Percentiles rank a stretch among this genome's conserved stretches.
These are phyloP conservation scores for Eudemis profundana DNA, from an alignment of 2,888 invertebrate species.

Conservation along the genomic window DNA sequence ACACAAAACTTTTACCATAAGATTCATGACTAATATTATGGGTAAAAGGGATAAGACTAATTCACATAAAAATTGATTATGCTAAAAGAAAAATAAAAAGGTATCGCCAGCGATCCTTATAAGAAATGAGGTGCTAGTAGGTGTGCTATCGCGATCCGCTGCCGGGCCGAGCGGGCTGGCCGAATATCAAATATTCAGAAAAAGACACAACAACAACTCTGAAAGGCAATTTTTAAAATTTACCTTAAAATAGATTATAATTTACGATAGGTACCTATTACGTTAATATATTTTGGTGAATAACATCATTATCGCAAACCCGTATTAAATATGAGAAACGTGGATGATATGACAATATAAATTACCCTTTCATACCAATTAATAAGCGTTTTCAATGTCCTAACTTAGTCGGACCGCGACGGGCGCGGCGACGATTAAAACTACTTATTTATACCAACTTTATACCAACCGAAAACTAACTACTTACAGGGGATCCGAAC, in stretches of 20 bases:
- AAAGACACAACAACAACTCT: conserved; percentile 79
- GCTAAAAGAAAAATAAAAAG: conserved; percentile 78
- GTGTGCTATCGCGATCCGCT: conserved; percentile 48
- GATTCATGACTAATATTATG: conserved; percentile 66
- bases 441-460: conserved; percentile 80
- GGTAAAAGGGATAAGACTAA: conserved; percentile 69
- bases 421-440: conserved; percentile 75
- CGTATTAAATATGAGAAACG: conserved; percentile 85
- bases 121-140: conserved; percentile 80
- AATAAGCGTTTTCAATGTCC: conserved; percentile 86
- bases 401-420: conserved; percentile 80
- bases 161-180: conserved; percentile 54
- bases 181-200: conserved; percentile 81
- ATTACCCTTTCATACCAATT: conserved; percentile 86
- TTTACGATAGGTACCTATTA: conserved; percentile 78
- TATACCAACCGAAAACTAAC: conserved; percentile 79
- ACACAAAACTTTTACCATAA: conserved; percentile 68
- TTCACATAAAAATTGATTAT: conserved; percentile 75
- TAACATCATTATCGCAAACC: conserved; percentile 85
- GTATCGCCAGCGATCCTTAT: conserved; percentile 83
- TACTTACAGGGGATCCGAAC: conserved; percentile 80
- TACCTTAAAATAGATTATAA: conserved; percentile 81
- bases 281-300: conserved; percentile 83
- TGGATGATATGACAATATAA: conserved; percentile 86
- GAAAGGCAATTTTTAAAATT: conserved; percentile 82